A percentile compares a stretch with the other conserved stretches of the same genome.
Evolutionary conservation across 2,888 invertebrate genomes (phyloP).

Genomic region (Drosophila lacicola): DNA sequence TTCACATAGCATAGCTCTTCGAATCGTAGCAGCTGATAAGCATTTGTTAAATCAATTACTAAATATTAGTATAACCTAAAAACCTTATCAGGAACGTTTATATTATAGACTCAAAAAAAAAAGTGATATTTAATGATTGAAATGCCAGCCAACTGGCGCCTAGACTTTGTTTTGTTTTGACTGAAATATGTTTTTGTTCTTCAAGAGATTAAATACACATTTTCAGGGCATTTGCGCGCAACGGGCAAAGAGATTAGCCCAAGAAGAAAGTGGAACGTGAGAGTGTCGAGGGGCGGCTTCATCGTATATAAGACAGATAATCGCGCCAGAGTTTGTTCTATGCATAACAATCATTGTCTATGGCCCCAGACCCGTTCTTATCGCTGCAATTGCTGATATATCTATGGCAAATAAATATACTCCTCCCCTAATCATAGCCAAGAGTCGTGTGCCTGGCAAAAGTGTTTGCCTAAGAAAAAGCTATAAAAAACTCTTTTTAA

Average conservation of each 20-base stretch:
- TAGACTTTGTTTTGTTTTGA: constrained; percentile 37
- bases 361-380: constrained; percentile 12
- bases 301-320: constrained; percentile 1
- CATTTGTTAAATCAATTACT: constrained; percentile 44
- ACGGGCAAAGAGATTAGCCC: constrained; percentile 48
- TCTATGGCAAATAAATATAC: not conserved
- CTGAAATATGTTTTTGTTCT: constrained; percentile 29
- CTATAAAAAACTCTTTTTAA: constrained; percentile 6
- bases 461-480: constrained; percentile 11
- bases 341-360: constrained; percentile 13
- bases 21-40: constrained; percentile 10
- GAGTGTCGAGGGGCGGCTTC: constrained; percentile 17
- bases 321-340: not conserved
- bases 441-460: constrained; percentile 36
- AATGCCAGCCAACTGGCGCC: constrained; percentile 51
- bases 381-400: constrained; percentile 11
- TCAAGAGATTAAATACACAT: constrained; percentile 18
- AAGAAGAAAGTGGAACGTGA: constrained; percentile 54
- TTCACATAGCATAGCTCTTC: not conserved
- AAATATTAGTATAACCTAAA: constrained; percentile 69
- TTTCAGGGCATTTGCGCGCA: constrained; percentile 26
- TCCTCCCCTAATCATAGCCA: not conserved
- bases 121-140: constrained; percentile 41
- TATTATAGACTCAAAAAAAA: not conserved
- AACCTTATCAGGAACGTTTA: constrained; percentile 45